phyloP scores from a whole-genome alignment of 2,113 vertebrate species.

The Prunella himalayana region DNA sequence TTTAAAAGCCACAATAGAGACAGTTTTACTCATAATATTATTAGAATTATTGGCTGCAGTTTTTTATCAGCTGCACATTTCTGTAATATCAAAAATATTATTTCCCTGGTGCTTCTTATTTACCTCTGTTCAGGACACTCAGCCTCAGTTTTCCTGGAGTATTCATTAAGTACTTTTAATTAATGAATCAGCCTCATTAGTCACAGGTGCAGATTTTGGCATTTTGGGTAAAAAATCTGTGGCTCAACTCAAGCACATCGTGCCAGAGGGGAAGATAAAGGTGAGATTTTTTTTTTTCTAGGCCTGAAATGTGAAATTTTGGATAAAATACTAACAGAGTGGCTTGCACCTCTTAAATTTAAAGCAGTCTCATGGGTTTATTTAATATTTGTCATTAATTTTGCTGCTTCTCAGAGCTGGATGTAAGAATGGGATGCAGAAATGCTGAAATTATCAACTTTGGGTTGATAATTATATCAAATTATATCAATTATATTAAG shows the following conservation, averaged over 20 bases:
- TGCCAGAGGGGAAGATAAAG: not conserved
- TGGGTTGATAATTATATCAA: no score
- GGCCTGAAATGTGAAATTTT: not conserved
- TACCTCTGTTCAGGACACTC: not conserved
- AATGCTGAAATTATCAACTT: no score
- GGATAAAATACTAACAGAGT: not conserved
- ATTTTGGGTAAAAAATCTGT: not conserved
- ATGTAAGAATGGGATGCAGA: no score
- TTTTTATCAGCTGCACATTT: not conserved
- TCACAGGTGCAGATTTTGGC: not conserved
- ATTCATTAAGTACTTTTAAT: not conserved
- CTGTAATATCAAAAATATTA: not conserved
- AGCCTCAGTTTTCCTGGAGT: not conserved
- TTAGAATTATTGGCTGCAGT: not conserved
- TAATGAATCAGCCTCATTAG: not conserved
- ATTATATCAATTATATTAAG: no score
- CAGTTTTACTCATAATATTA: not conserved
- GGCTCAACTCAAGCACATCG: not conserved
- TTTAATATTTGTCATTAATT: not conserved
- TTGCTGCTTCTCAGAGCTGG: no score
- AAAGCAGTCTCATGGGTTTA: not conserved
- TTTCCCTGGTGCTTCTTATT: not conserved
- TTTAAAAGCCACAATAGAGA: not conserved
- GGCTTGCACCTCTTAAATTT: not conserved
- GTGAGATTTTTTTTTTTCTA: not conserved